Conservation (phyloP, 2,113 vertebrate species). For the Xenopus borealis region DNA sequence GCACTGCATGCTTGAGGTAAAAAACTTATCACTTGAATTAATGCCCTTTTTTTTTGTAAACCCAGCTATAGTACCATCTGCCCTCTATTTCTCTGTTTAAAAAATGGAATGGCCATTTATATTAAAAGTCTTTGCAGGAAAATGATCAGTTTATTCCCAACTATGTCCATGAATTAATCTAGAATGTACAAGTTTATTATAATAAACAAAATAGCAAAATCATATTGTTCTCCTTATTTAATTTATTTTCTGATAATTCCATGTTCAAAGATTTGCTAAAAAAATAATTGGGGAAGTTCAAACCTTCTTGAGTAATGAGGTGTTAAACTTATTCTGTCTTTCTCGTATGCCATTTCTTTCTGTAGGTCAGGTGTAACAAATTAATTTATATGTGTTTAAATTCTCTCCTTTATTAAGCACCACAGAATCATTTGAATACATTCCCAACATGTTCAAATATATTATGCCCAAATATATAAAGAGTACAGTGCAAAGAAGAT, state of each 20-base stretch:
- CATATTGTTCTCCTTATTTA: not conserved
- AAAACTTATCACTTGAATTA: no score
- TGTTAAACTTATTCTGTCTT: constrained; percentile 15
- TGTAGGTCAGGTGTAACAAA: constrained; percentile 29
- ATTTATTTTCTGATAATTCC: not conserved
- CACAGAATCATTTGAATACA: constrained; percentile 17
- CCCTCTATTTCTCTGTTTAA: no score
- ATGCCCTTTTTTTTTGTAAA: no score
- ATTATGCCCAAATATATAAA: not conserved
- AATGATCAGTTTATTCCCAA: no score
- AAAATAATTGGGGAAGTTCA: constrained; percentile 20
- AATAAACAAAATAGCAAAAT: not conserved
- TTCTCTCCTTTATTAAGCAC: constrained; percentile 9
- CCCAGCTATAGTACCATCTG: no score
- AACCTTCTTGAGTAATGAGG: constrained; percentile 21
- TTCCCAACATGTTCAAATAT: not conserved
- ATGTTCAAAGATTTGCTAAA: constrained; percentile 11
- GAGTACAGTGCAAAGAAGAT: not conserved
- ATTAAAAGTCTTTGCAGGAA: no score
- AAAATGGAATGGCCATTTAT: no score
- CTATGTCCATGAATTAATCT: no score
- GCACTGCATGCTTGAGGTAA: no score
- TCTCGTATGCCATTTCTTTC: constrained; percentile 10
- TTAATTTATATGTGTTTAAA: constrained; percentile 19
- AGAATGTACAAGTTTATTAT: not conserved